Evolutionary conservation across 2,113 vertebrate genomes (phyloP), one percentile per base, ranked within the genome.

Genomic region (Scomber japonicus): DNA sequence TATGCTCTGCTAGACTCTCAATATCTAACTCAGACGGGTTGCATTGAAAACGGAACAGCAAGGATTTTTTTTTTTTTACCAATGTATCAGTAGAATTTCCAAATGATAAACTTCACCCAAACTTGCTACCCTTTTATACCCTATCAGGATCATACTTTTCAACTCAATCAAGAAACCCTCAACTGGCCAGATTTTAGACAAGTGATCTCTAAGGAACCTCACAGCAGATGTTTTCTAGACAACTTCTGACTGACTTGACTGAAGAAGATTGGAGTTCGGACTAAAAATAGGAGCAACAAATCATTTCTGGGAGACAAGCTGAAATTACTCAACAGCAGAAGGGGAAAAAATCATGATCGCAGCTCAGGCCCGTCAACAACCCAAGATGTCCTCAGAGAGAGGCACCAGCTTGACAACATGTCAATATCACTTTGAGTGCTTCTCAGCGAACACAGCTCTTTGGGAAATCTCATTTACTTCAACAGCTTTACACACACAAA

Each of bases 361-460:
- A 90, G 80, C 93, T 85, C 88, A 85, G 90, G 90, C 91, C 93
- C 87, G 89, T 94, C 93, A 94, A 94, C 92, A 92, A 92, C 87
- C 90, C 80, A 84, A 87, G 86, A 91, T 89, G 90, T 94, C 93
- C 94, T 94, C 77, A 76, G 94, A 93, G 94, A 94, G 88, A 91
- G 72, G 88, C 88, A 84, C 87, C 82, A 72, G 86, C 94, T 94
- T 95, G 95, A 95, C 95, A 95, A 94, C 92, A 95, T 94, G 94
- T 94, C 95, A 95, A 95, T 94, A 95, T 93, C 90, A 92, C 92
- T 95, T 94, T 92, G 92, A 95, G 88, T 73, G 90, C 88, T 91
- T 93, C 91, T 90, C 90, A 59, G 90, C 73, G 67, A 89, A 88
- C 87, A 86, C 84, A 82, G 90, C 93, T 94, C 93, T 92, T 82